Evolutionary conservation across 2,888 invertebrate species (phyloP).

Genomic region (Lithophane semibrunnea): DNA sequence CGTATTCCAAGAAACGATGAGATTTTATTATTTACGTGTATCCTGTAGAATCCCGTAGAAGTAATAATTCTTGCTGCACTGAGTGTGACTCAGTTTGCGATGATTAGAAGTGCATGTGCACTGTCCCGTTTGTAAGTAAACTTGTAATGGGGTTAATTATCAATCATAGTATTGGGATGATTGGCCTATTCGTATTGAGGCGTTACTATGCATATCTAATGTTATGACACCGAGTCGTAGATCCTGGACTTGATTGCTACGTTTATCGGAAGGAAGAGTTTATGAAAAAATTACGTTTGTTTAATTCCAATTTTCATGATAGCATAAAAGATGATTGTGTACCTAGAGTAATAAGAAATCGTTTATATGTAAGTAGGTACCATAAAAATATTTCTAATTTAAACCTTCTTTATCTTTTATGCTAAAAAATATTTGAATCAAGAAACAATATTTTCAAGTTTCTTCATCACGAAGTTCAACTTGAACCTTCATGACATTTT

Average conservation of each 20-base stretch:
- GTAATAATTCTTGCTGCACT: conserved; percentile 52
- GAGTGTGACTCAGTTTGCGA: conserved; percentile 60
- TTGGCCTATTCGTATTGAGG: neutral
- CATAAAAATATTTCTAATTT: neutral
- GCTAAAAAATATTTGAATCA: neutral
- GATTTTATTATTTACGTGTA: conserved; percentile 77
- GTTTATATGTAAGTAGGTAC: neutral
- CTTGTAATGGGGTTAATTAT: neutral
- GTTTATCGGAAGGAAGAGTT: neutral
- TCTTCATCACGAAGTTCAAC: neutral
- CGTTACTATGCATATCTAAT: neutral
- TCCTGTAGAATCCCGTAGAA: conserved; percentile 76
- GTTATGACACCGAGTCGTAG: too few species aligned
- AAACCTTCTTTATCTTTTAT: neutral
- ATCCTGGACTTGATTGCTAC: neutral
- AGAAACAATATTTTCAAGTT: neutral
- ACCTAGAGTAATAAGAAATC: neutral
- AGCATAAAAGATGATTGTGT: neutral
- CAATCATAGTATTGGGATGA: neutral
- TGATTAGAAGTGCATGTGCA: conserved; percentile 12
- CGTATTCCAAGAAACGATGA: conserved; percentile 81
- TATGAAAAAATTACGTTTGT: neutral
- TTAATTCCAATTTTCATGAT: neutral
- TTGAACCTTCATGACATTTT: neutral
- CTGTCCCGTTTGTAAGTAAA: conserved; percentile 32